phyloP scores from a whole-genome alignment of 2,113 vertebrate genomes.

The Megaceryle maxima region DNA sequence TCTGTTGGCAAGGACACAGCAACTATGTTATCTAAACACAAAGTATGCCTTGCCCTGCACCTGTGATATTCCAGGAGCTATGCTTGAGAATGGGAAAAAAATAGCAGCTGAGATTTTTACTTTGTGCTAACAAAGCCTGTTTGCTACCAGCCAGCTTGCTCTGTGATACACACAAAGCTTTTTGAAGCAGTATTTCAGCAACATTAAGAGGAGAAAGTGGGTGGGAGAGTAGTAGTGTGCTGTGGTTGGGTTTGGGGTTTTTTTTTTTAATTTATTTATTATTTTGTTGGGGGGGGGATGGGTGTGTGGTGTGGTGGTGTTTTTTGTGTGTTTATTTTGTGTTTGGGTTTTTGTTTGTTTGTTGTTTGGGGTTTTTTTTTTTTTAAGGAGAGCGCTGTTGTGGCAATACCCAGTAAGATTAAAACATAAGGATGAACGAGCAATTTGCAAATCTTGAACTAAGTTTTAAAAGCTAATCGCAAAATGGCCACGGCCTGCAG shows the following conservation, averaged over 20 bases:
- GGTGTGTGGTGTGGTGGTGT: too few species aligned
- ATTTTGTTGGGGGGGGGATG: too few species aligned
- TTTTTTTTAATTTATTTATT: too few species aligned
- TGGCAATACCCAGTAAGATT: not conserved
- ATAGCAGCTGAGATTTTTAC: not conserved
- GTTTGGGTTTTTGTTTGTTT: not conserved
- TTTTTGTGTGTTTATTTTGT: too few species aligned
- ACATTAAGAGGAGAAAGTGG: fast-evolving
- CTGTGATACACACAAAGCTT: not conserved
- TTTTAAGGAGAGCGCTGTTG: not conserved
- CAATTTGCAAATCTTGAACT: not conserved
- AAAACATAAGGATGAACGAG: not conserved
- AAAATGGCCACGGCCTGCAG: not conserved
- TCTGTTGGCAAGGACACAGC: not conserved
- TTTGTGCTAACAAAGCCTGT: not conserved
- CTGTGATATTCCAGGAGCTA: not conserved
- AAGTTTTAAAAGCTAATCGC: not conserved
- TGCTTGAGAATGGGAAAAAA: not conserved
- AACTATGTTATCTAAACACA: not conserved
- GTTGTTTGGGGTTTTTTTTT: not conserved
- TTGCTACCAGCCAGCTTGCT: not conserved
- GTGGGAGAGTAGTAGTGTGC: fast-evolving
- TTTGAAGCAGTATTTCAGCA: not conserved
- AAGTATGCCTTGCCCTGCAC: not conserved
- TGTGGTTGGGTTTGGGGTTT: too few species aligned